Evolutionary conservation across 2,888 invertebrate species (phyloP).

Genomic region (Actias luna): DNA sequence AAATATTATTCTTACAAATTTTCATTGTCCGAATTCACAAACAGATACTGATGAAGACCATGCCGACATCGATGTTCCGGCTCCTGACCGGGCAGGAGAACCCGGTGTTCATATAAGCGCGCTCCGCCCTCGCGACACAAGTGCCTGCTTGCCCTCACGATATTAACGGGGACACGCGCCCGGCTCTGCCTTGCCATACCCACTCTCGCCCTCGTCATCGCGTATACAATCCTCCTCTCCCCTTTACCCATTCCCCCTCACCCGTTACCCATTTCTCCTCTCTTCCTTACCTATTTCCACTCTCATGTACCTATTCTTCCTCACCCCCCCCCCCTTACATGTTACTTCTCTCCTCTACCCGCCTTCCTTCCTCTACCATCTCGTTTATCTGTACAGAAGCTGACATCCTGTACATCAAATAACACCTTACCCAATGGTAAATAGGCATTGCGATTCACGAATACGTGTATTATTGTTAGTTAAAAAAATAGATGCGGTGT

Average conservation of each 20-base stretch:
- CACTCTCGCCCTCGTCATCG: constrained; percentile 3
- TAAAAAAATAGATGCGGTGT: too few species aligned
- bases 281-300: too few species aligned
- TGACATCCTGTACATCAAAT: too few species aligned
- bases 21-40: constrained; percentile 21
- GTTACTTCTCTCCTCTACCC: background rate
- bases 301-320: too few species aligned
- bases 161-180: background rate
- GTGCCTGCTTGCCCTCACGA: constrained; percentile 77
- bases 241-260: background rate
- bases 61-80: constrained; percentile 99
- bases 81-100: constrained; percentile 99
- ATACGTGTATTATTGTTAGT: too few species aligned
- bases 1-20: too few species aligned
- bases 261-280: too few species aligned
- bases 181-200: background rate
- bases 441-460: too few species aligned
- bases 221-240: too few species aligned
- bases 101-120: constrained; percentile 96
- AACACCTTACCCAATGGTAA: too few species aligned
- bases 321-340: too few species aligned
- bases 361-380: background rate
- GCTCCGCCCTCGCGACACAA: constrained; percentile 70
- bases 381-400: too few species aligned
- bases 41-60: constrained; percentile 99